phyloP scores from a whole-genome alignment of 2,888 invertebrate species.

The Craniophora ligustri region DNA sequence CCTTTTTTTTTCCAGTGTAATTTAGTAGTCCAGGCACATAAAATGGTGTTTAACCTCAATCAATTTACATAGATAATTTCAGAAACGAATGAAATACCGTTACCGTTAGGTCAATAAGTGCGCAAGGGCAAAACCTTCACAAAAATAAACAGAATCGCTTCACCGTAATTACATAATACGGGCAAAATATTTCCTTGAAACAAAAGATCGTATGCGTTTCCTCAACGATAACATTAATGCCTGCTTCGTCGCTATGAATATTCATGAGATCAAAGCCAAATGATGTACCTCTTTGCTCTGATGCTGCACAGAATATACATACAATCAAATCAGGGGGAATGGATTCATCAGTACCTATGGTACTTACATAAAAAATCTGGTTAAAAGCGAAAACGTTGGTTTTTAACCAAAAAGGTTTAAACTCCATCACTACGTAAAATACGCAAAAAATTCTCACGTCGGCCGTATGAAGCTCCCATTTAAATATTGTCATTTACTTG shows the following conservation, averaged over 20 bases:
- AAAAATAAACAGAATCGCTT: slow-evolving; percentile 24
- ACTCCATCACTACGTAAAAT: no score
- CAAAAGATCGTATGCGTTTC: slow-evolving; percentile 51
- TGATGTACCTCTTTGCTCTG: slow-evolving; percentile 16
- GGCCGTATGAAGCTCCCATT: slow-evolving; percentile 25
- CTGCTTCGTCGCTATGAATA: slow-evolving; percentile 53
- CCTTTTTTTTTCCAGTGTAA: no score
- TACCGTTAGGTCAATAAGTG: slow-evolving; percentile 3
- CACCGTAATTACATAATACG: slow-evolving; percentile 46
- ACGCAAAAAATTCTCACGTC: slow-evolving; percentile 14
- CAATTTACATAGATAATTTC: neutral
- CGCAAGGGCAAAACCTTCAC: slow-evolving; percentile 30
- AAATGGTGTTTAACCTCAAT: neutral
- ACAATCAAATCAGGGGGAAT: slow-evolving; percentile 7
- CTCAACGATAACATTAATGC: slow-evolving; percentile 44
- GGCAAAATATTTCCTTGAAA: slow-evolving; percentile 46
- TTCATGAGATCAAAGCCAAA: slow-evolving; percentile 45
- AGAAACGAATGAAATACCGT: neutral
- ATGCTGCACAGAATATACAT: slow-evolving; percentile 20
- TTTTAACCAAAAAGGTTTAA: no score
- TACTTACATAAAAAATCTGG: no score
- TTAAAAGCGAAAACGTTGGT: no score
- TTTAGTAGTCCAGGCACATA: no score
- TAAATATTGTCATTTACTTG: slow-evolving; percentile 25
- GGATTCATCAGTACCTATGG: no score